Base-by-base conservation (phyloP, 2,113 vertebrate species). In the Ophthalmolycus amberensis region DNA sequence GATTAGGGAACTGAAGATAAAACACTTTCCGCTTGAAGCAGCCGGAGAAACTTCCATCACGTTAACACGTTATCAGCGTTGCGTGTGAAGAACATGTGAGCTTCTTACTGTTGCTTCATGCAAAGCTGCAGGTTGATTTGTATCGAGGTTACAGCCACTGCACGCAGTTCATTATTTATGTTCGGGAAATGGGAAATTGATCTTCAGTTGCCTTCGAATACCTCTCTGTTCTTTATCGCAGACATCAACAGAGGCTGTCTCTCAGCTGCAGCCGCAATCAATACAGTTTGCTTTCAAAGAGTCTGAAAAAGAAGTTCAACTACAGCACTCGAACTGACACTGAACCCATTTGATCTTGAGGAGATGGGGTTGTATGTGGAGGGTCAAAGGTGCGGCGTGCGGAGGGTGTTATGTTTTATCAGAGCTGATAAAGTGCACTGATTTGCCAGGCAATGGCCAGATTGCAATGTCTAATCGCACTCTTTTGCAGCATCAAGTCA, bases 331-430 rank as follows among this genome's bases (percentile, higher is more conserved):
- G n/a, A 22, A 40, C 37, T 34, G 27, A 18, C 63, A 29, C 9
- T 48, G 29, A 20, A 48, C 3, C 16, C 3, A 18, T 34, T 66
- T 67, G 38, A 68, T 44, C 38, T 25, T 1, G 15, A 22, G 25
- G 9, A 4, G 40, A 32, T 59, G 29, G 4, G 48, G 25, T 22
- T 38, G 29, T 11, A 77, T 75, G 48, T 89, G 79, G 71, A 77
- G 73, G 89, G 80, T 82, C 75, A 90, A 93, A 91, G 92, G 80
- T 88, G 44, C 80, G 46, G 38, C 2, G 5, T 48, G 32, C 25
- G 6, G 29, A 18, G 11, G 65, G 67, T 72, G 42, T 81, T 20
- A n/a, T 27, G 6, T 16, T 76, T 82, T 88, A 85, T 90, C 76
- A 75, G 74, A 37, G 56, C 69, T 80, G 90, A 94, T 93, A 89